Percentiles rank a stretch among this genome's conserved stretches.
phyloP scores from a whole-genome alignment of 2,797 vertebrate species.

The Vultur gryphus region DNA sequence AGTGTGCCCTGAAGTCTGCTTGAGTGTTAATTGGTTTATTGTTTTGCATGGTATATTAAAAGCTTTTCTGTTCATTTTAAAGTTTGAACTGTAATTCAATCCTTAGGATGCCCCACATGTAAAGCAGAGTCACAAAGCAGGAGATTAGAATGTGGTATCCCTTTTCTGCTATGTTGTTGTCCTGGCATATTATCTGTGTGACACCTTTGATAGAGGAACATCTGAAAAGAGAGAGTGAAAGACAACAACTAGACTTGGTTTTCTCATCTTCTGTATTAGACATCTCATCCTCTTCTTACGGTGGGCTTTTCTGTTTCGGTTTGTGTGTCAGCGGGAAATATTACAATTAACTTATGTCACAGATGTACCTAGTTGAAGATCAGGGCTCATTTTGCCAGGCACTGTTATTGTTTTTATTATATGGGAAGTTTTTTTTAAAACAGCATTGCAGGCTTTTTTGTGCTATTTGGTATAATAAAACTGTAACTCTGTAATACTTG shows the following conservation, averaged over 20 bases:
- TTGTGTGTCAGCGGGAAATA: not conserved
- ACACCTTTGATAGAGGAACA: not conserved
- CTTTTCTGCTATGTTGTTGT: not conserved
- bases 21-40: not conserved
- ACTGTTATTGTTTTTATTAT: not conserved
- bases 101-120: not conserved
- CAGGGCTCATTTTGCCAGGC: not conserved
- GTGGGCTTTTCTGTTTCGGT: not conserved
- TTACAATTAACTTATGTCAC: not conserved
- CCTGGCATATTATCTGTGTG: not conserved
- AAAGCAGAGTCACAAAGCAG: not conserved
- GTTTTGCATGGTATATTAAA: not conserved
- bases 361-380: not conserved
- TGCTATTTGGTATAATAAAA: not conserved
- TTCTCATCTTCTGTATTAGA: not conserved
- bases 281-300: not conserved
- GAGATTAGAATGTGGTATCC: not conserved
- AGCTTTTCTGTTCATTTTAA: not conserved
- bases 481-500: not conserved
- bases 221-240: not conserved
- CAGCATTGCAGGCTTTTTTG: not conserved
- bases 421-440: not conserved
- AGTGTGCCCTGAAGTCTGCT: not conserved
- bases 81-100: not conserved
- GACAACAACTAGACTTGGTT: not conserved